Base-by-base conservation (phyloP, 2,113 vertebrate genomes). In the Heliornis fulica region DNA sequence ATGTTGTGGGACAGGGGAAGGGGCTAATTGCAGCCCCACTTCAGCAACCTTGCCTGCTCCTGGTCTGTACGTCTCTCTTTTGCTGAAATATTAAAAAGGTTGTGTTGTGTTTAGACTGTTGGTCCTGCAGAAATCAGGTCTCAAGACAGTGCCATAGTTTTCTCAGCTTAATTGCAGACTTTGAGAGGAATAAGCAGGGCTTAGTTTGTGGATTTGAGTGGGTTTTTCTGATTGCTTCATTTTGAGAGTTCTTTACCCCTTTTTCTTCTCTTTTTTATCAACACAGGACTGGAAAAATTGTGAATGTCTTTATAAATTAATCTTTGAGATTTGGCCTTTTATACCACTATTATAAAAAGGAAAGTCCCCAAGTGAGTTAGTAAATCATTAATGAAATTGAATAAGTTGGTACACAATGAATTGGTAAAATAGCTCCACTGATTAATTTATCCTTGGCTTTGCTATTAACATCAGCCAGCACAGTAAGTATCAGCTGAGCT, bases 361-460 rank as follows among this genome's bases (percentile, higher is more conserved):
- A 38, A 90, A 64, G 20, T 53, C 34, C 54, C 50, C 31, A 59
- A 36, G 31, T 84, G 48, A 90, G 56, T 68, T 84, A 82, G 66
- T 59, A 89, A 93, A 92, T 95, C 68, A 50, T 85, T 81, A 81
- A 74, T 57, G 20, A 69, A 95, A 89, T 87, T 59, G 6, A 77
- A 2, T 91, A 90, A 59, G n/a, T 34, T 53, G 20, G 23, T 31
- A 2, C 7, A 2, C 90, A 83, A 92, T 82, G 16, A 92, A 80
- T 64, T 77, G 38, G 7, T 75, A 60, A 93, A 92, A 89, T 60
- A 83, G 10, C 15, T 94, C 25, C 64, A 83, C n/a, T 57, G 74
- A 78, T 89, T 84, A 79, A 87, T 94, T 90, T 91, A 60, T 80
- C 80, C 53, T 90, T 83, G 36, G 19, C 46, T 93, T 72, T 91